Evolutionary conservation across 2,113 vertebrate genomes (phyloP).

Genomic region (Heptranchias perlo): DNA sequence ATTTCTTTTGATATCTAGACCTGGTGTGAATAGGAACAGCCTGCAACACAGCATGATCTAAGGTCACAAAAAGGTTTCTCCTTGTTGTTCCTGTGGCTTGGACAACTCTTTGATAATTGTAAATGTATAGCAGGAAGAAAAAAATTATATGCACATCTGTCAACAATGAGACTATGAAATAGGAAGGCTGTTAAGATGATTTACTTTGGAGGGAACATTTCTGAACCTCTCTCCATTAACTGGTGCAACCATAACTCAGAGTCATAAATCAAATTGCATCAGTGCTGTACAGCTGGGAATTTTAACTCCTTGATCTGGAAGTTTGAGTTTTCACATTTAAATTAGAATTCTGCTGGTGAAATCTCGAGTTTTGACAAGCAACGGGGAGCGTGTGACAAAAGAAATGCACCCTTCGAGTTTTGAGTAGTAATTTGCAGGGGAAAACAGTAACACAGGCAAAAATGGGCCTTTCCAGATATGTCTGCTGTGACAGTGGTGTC

Average conservation of each 20-base stretch:
- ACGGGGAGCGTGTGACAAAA: background rate
- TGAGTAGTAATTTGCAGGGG: background rate
- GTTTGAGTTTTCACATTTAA: background rate
- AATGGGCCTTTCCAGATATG: background rate
- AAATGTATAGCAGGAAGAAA: background rate
- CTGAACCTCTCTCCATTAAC: slow-evolving; percentile 18
- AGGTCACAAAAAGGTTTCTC: background rate
- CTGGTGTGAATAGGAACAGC: background rate
- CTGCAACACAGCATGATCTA: background rate
- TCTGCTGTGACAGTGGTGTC: background rate
- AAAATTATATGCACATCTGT: background rate
- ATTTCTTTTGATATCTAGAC: background rate
- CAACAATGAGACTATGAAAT: background rate
- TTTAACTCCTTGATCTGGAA: background rate
- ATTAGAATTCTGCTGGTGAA: background rate
- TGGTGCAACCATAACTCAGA: background rate
- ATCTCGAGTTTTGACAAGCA: slow-evolving; percentile 3
- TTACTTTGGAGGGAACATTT: background rate
- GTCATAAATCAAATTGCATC: background rate
- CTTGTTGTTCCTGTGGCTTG: background rate
- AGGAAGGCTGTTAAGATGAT: background rate
- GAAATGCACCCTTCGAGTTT: background rate
- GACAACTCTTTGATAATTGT: background rate
- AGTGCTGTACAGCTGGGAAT: background rate
- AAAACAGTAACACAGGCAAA: background rate